phyloP scores from a whole-genome alignment of 2,888 invertebrate genomes.

The Ashinkailepas kermadecensis region DNA sequence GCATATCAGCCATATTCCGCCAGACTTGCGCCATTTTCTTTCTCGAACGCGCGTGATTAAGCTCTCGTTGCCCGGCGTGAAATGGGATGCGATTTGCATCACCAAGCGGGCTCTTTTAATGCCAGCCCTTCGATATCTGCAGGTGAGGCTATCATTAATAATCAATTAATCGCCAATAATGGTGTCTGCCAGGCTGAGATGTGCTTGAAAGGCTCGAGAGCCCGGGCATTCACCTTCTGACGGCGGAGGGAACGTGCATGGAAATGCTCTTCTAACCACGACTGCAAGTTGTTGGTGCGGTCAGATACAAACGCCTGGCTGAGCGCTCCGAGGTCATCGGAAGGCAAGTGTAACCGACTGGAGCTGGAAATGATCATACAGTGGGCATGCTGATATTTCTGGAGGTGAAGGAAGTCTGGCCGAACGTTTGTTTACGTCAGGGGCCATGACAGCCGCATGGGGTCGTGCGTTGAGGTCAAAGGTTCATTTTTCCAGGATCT shows the following conservation, averaged over 20 bases:
- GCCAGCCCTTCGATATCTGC: not conserved
- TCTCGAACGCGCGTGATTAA: not conserved
- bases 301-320: not conserved
- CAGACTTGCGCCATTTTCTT: not conserved
- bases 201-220: not conserved
- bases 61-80: not conserved
- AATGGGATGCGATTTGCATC: not conserved
- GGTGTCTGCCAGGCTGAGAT: not conserved
- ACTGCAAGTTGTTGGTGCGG: constrained; percentile 1
- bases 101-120: not conserved
- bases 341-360: not conserved
- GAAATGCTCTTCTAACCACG: not conserved
- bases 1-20: no score
- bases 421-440: no score
- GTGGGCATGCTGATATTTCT: not conserved
- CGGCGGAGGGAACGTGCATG: not conserved
- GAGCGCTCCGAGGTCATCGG: not conserved
- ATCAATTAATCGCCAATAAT: not conserved
- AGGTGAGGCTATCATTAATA: not conserved
- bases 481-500: not conserved
- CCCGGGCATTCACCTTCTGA: not conserved
- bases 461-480: not conserved
- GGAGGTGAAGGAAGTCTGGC: not conserved
- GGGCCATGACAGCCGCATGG: not conserved
- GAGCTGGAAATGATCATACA: not conserved